Evolutionary conservation across 1,140 invertebrate genomes (phyloP), one percentile per base, ranked within the genome.

Genomic region (Bombus soroeensis): DNA sequence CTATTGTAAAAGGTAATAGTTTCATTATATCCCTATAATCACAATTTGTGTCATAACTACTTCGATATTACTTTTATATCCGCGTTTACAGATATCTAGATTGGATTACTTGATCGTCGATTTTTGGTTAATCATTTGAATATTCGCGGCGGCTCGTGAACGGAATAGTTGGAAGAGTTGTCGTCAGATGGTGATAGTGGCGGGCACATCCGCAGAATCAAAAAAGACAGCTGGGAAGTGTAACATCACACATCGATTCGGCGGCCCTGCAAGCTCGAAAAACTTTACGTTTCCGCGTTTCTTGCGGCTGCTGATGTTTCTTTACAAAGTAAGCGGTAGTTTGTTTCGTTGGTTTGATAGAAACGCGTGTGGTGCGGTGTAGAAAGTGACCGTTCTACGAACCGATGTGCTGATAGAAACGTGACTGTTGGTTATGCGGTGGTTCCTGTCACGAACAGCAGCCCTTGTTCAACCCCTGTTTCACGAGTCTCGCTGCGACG

Each of bases 221-320:
- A 94, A 94, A 94, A 94, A 94, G 94, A 94, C 94, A 93, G 93
- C 92, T 93, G 93, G 86, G 91, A 93, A 93, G 91, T 91, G 91
- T 91, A 93, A 92, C 91, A 91, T 92, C 92, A 92, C 92, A 93
- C 93, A 94, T 94, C 92, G 93, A 94, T 94, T 94, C 90, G 92
- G 92, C 87, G 88, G 90, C 71, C 85, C 90, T 88, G 88, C 87
- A 86, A 87, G 91, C 76, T 83, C 73, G 87, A 91, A 91, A 91
- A 90, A 89, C 85, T 89, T 90, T 87, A 75, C 75, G 86, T 85
- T 85, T 89, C 80, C 74, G 89, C 86, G 81, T 85, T 77, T 73
- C 80, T 81, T 78, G 43, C 47, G 75, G 71, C 62, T 57, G 66
- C 77, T 71, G 73, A 76, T 37, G 80, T 70, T 64, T 43, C 74